Base-by-base conservation (phyloP, 2,113 vertebrate species). In the Gobio gobio region DNA sequence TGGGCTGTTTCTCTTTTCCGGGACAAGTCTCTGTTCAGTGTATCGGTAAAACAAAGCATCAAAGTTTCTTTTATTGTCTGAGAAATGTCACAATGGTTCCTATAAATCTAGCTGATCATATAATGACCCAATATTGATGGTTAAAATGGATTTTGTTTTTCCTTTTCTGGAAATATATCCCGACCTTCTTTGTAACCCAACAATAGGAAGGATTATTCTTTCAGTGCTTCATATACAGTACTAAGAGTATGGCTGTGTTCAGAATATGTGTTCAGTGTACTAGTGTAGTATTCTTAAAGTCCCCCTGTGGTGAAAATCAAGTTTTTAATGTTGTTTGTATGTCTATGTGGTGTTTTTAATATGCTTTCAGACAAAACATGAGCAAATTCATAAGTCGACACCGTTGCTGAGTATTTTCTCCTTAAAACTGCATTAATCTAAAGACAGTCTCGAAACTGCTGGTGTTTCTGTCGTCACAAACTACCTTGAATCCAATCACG, bases 11-110 rank as follows among this genome's bases (percentile, higher is more conserved):
- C 40, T 64, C 58, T 26, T 79, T 45, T 26, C 16, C 3, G 16
- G 56, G 74, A 76, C 74, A 78, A 10, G 10, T 79, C 26, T 63
- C 78, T 79, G 78, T 79, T 64, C 58, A 47, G 3, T 63, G 58
- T 63, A 63, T 78, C 22, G 22, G 76, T n/a, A 24, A 43, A 78
- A 78, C 76, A 59, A 61, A 61, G 56, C 56, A 56, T 56, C 18
- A 56, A 22, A 56, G 22, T 43, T 78, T 59, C 36, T 43, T 33
- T 79, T 43, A 36, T 10, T 47, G 77, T 79, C 77, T 36, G 22
- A 63, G n/a, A 78, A 79, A 79, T 26, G 36, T 45, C 59, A 36
- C 49, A 36, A 7, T 78, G 29, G 4, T 77, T 58, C 51, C 36
- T 56, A 36, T 77, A 40, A 77, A 77, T 56, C 58, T 26, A 16